These are phyloP conservation scores for Zaprionus gabonicus DNA, from an alignment of 1,140 invertebrate species.

Conservation along the genomic window DNA sequence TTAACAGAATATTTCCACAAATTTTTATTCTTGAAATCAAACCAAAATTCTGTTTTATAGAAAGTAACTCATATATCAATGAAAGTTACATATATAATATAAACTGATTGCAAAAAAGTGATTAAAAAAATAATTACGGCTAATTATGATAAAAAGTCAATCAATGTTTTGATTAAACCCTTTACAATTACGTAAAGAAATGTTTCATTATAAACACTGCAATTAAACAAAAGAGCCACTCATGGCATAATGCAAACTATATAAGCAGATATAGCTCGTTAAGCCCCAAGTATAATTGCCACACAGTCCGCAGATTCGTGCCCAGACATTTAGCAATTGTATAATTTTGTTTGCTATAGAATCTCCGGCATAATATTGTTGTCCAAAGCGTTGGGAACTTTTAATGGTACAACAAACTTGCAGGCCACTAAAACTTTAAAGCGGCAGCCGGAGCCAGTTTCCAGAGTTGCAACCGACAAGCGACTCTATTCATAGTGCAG, in stretches of 20 bases:
- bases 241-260: not conserved
- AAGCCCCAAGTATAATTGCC: constrained; percentile 5
- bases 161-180: not conserved
- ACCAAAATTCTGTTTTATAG: not conserved
- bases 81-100: too few species aligned
- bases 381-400: constrained; percentile 47
- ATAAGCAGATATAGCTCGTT: not conserved
- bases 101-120: too few species aligned
- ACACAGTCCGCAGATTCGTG: constrained; percentile 2
- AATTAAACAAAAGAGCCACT: not conserved
- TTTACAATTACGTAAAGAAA: not conserved
- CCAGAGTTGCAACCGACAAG: constrained; percentile 14
- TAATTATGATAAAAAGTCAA: not conserved
- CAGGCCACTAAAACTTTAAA: constrained; percentile 67
- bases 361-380: constrained; percentile 20
- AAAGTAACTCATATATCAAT: too few species aligned
- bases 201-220: not conserved
- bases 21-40: too few species aligned
- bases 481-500: constrained; percentile 6
- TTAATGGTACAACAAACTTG: constrained; percentile 62
- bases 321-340: constrained; percentile 1
- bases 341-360: constrained; percentile 22
- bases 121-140: not conserved
- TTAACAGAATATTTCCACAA: too few species aligned
- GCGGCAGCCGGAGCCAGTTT: constrained; percentile 11